These are phyloP conservation scores for Odiellus spinosus DNA, from an alignment of 2,888 invertebrate species.

Conservation along the genomic window DNA sequence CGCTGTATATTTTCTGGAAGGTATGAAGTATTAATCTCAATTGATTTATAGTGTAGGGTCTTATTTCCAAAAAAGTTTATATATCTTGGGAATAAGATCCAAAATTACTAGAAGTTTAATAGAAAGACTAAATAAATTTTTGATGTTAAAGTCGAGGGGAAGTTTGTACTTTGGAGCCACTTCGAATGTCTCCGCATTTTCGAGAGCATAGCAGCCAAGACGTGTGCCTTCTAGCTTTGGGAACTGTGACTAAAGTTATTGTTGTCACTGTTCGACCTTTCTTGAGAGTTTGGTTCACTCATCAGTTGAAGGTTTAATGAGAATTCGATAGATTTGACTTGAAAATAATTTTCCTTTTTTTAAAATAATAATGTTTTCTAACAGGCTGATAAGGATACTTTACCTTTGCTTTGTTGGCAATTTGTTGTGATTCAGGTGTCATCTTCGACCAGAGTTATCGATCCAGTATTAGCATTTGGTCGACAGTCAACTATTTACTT, in stretches of 20 bases:
- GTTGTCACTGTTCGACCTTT: slow-evolving; percentile 61
- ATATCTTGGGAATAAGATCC: too few relatives aligned
- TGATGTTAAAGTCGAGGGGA: slow-evolving; percentile 63
- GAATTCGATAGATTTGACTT: not conserved
- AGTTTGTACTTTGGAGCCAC: slow-evolving; percentile 57
- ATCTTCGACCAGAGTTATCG: slow-evolving; percentile 45
- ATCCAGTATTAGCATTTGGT: slow-evolving; percentile 77
- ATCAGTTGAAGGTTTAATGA: slow-evolving; percentile 42
- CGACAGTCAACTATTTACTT: slow-evolving; percentile 69
- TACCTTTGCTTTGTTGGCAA: slow-evolving; percentile 87
- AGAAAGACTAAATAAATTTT: too few relatives aligned
- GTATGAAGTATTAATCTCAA: slow-evolving; percentile 20
- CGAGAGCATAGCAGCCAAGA: slow-evolving; percentile 51
- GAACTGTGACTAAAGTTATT: slow-evolving; percentile 77
- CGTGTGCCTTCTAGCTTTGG: slow-evolving; percentile 71
- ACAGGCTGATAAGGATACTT: slow-evolving; percentile 43
- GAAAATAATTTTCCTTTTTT: slow-evolving; percentile 3
- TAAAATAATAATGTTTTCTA: too few relatives aligned
- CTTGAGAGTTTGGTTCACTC: slow-evolving; percentile 58
- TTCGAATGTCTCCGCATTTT: slow-evolving; percentile 39
- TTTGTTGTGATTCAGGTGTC: slow-evolving; percentile 64
- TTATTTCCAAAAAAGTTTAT: too few relatives aligned
- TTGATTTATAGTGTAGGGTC: too few relatives aligned
- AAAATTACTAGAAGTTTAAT: too few relatives aligned
- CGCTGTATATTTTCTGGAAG: slow-evolving; percentile 87